These are phyloP conservation scores for Pyrgilauda ruficollis DNA, from an alignment of 2,113 vertebrate genomes.

Conservation along the genomic window DNA sequence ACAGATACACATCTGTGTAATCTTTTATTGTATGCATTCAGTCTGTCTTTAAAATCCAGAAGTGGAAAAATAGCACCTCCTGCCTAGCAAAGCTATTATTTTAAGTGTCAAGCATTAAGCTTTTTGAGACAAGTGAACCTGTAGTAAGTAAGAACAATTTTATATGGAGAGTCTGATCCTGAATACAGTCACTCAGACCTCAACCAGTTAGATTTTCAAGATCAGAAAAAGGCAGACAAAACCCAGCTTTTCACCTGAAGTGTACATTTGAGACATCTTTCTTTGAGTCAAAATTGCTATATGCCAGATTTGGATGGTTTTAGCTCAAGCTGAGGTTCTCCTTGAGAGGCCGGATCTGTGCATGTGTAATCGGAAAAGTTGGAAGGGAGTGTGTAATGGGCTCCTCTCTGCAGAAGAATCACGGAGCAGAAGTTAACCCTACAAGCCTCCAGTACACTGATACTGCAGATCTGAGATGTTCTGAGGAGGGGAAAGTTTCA, in stretches of 20 bases:
- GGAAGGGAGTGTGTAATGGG: not conserved
- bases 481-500: not conserved
- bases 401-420: not conserved
- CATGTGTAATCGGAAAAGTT: not conserved
- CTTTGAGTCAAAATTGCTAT: not conserved
- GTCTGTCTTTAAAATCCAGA: not conserved
- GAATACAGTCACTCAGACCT: not conserved
- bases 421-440: not conserved
- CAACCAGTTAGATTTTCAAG: not conserved
- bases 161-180: not conserved
- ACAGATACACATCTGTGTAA: not conserved
- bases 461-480: not conserved
- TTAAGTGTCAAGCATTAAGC: not conserved
- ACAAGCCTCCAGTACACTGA: not conserved
- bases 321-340: not conserved
- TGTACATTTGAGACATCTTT: not conserved
- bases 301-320: not conserved
- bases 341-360: not conserved
- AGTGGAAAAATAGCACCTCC: not conserved
- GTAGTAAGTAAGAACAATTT: not conserved
- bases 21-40: not conserved
- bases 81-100: not conserved
- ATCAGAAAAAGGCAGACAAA: not conserved
- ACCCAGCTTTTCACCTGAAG: not conserved
- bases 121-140: not conserved